Evolutionary conservation across 2,888 invertebrate species (phyloP), one percentile per base, ranked within the genome.

Genomic region (Drosophila anomalipes): DNA sequence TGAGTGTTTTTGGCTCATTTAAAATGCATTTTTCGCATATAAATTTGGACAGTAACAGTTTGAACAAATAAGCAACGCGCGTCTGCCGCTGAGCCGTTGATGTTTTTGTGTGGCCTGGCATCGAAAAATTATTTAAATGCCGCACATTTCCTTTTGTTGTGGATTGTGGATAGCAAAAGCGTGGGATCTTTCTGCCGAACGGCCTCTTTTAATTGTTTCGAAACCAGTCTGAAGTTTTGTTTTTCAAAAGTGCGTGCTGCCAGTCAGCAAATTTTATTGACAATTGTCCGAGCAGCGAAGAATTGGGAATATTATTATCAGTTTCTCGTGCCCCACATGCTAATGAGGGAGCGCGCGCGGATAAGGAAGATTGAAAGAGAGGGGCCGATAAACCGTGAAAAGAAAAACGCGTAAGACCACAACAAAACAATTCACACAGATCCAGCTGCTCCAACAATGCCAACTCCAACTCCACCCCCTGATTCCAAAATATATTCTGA

Each of bases 11-110:
- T 51, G 33, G 33, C 82, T 81, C 73, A 85, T 87, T 85, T 70
- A 60, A 71, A 85, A 85, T 85, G 86, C 86, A 86, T 65, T 89
- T 86, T 89, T 86, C 86, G 88, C 86, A 86, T 87, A 86, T 86
- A 89, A 87, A 86, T 87, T 65, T 66, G 49, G 68, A 72, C 70
- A 77, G 84, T 63, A 85, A 86, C 81, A 74, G 74, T 74, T 87
- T 71, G 26, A 67, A 85, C 85, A 89, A 87, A 89, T 85, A 70
- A 81, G 81, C 77, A 70, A 67, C 61, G 58, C 74, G 79, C 75
- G 70, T 61, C 56, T 32, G 49, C 19, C 28, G 56, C 5, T 37
- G 37, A 19, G 47, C 19, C 28, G 56, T 9, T 56, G 56, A 19
- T 37, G 3, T 28, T 49, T 57, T 37, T 72, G 80, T 86, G 89